Percentiles rank a stretch among this genome's conserved stretches.
phyloP scores from a whole-genome alignment of 1,140 invertebrate genomes.

The Holotrichia oblita region DNA sequence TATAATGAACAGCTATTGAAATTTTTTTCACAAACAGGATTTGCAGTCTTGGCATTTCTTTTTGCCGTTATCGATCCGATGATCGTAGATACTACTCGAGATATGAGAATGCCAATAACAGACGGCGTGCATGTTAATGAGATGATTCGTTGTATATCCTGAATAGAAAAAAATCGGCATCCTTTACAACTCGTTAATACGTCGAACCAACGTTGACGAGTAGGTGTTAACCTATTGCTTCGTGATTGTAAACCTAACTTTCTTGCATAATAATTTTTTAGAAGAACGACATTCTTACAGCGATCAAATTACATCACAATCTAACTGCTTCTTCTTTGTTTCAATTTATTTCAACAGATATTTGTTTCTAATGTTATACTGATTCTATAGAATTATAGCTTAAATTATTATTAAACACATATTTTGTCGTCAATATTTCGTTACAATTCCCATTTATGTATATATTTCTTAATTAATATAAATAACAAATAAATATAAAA shows the following conservation, averaged over 20 bases:
- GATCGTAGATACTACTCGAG: conserved; percentile 17
- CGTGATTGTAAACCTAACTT: neutral
- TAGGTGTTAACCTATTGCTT: conserved; percentile 9
- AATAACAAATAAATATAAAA: too few relatives aligned
- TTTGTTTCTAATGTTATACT: too few relatives aligned
- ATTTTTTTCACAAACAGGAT: neutral
- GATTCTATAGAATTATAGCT: too few relatives aligned
- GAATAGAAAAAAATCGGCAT: neutral
- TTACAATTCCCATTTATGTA: too few relatives aligned
- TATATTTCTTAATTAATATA: too few relatives aligned
- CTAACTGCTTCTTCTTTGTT: too few relatives aligned
- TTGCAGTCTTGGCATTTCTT: conserved; percentile 15
- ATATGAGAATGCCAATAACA: conserved; percentile 6
- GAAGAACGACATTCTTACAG: too few relatives aligned
- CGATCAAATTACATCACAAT: too few relatives aligned
- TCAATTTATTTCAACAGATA: too few relatives aligned
- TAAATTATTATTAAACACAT: too few relatives aligned
- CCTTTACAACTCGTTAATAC: neutral
- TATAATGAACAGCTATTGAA: too few relatives aligned
- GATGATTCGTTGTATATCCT: neutral
- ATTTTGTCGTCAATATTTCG: too few relatives aligned
- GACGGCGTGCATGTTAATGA: conserved; percentile 21
- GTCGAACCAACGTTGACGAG: neutral
- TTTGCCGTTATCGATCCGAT: conserved; percentile 3
- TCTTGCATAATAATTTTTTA: neutral